Evolutionary conservation across 2,797 vertebrate genomes (phyloP), one percentile per base, ranked within the genome.

Genomic region (Nyctalus aviator): DNA sequence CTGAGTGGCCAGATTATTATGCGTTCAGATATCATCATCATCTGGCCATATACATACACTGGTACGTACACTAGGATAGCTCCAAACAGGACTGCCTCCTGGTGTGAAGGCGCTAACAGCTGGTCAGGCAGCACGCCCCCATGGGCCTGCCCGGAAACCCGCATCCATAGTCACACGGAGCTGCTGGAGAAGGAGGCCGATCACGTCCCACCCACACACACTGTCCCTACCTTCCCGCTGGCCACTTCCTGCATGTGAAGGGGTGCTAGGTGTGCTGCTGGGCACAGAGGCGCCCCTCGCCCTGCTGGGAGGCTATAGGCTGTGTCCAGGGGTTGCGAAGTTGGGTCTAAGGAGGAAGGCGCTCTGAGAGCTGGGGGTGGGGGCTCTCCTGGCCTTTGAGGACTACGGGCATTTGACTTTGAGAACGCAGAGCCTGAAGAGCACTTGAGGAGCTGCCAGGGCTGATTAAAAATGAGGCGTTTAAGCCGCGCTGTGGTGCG

Each of bases 371-470:
- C 8, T 59, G 57, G 48, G 48, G 48, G 15, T 8, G 6, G 27
- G 37, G 17, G 6, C 25, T 50, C n/a, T 59, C 44, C 37, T 2
- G 53, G 20, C 5, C 8, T 46, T 64, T 25, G 35, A 85, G 32
- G 71, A 11, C 8, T 3, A 9, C 53, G 8, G 48, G n/a, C 46
- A 30, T 66, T 81, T 79, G 73, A 76, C 35, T 84, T 92, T 87
- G 48, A 96, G 84, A 87, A 91, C 93, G 96, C 64, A 46, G 83
- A 91, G 59, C 77, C 82, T 50, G 88, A 75, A 48, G 17, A 79
- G 27, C 30, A 23, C 64, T 84, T 87, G 68, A 57, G 15, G 4
- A 46, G 68, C 73, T 90, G 78, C n/a, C 59, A 72, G 69, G 84
- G 25, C 8, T 88, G 79, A 93, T 93, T 95, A 93, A 81, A 91